phyloP scores from a whole-genome alignment of 2,888 invertebrate genomes.

The Noctua janthe region DNA sequence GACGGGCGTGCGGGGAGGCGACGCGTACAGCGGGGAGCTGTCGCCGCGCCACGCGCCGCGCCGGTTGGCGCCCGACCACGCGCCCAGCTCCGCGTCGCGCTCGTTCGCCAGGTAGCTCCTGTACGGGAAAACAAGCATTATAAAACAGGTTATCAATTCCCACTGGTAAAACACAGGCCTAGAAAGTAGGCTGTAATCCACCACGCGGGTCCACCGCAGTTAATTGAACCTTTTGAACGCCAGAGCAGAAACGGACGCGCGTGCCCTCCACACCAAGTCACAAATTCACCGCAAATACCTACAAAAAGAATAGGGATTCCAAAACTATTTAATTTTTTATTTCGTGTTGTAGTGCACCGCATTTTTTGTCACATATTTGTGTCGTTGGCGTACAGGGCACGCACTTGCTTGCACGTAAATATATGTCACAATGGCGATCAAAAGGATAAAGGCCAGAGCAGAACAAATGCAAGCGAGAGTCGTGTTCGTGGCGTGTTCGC shows the following conservation, averaged over 20 bases:
- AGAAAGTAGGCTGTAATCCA: not conserved
- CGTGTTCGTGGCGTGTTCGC: too few relatives aligned
- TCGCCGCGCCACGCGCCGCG: conserved; percentile 77
- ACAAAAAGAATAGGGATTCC: too few relatives aligned
- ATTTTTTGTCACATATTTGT: too few relatives aligned
- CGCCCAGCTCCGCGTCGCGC: conserved; percentile 81
- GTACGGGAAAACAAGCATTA: conserved; percentile 11
- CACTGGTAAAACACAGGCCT: not conserved
- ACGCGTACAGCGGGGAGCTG: conserved; percentile 94
- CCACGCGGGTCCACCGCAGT: not conserved
- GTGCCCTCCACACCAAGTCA: too few relatives aligned
- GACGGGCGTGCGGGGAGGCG: conserved; percentile 94
- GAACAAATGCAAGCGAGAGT: not conserved
- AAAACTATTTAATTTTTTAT: too few relatives aligned
- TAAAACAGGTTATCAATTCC: not conserved
- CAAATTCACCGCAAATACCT: too few relatives aligned
- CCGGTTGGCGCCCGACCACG: conserved; percentile 86
- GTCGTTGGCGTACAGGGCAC: too few relatives aligned
- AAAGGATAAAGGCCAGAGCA: too few relatives aligned
- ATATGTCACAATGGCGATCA: too few relatives aligned
- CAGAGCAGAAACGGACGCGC: too few relatives aligned
- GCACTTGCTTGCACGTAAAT: too few relatives aligned
- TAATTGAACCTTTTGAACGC: not conserved
- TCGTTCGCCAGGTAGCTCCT: conserved; percentile 86
- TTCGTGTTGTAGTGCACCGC: too few relatives aligned